Evolutionary conservation across 1,140 invertebrate species (phyloP).

Genomic region (Neotoxoptera formosana): DNA sequence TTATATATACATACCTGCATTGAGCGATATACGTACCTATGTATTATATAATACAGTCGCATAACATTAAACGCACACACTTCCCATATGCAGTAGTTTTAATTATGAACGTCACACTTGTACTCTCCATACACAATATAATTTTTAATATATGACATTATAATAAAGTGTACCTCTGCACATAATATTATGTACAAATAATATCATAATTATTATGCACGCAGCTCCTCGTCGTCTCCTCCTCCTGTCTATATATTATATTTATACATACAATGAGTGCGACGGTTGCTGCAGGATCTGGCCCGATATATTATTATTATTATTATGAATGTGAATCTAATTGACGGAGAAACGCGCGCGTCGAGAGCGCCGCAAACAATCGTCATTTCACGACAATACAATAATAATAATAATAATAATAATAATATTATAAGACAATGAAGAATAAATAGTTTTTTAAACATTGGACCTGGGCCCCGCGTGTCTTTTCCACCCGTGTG

Average conservation of each 20-base stretch:
- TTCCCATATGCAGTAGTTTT: constrained; percentile 19
- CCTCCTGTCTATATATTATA: neutral
- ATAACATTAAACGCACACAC: neutral
- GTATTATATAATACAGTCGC: neutral
- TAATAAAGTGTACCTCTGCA: neutral
- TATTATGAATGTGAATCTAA: constrained; percentile 54
- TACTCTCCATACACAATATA: neutral
- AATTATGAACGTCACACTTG: constrained; percentile 48
- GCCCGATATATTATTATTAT: neutral
- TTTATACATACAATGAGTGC: neutral
- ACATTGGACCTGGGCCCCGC: neutral
- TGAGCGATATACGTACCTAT: neutral
- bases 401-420: constrained; percentile 25
- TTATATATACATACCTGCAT: neutral
- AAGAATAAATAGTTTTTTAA: constrained; percentile 26
- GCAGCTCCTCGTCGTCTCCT: neutral
- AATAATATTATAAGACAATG: constrained; percentile 44
- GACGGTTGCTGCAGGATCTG: constrained; percentile 1
- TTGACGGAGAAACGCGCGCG: constrained; percentile 25
- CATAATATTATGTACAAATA: neutral
- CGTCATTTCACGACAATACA: constrained; percentile 1
- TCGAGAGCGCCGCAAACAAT: constrained; percentile 31
- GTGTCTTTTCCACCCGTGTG: neutral
- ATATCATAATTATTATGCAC: neutral
- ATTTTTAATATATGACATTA: constrained; percentile 19